phyloP scores from a whole-genome alignment of 2,113 vertebrate species.

The Spilogale gracilis region DNA sequence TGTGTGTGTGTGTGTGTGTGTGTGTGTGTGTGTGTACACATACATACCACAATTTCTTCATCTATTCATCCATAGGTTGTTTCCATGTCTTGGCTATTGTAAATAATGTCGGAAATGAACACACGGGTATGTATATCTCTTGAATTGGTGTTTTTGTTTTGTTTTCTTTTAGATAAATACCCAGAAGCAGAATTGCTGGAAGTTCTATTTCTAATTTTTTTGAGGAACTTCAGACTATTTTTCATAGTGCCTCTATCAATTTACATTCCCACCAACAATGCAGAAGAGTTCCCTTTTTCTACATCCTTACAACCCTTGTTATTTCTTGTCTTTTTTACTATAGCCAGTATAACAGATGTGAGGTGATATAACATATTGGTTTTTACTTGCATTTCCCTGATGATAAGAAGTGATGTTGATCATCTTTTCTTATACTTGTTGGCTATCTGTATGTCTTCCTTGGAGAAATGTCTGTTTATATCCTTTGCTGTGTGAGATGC shows the following conservation, averaged over 20 bases:
- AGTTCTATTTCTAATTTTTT: constrained; percentile 3
- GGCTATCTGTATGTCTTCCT: background rate
- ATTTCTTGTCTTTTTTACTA: background rate
- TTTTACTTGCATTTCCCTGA: background rate
- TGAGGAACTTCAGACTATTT: background rate
- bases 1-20: no score
- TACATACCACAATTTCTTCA: background rate
- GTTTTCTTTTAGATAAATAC: background rate
- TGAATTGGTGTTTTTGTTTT: background rate
- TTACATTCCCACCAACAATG: background rate
- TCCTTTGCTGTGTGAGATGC: background rate
- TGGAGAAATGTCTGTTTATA: background rate
- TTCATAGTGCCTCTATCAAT: background rate
- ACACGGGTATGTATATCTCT: background rate
- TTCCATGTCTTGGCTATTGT: background rate
- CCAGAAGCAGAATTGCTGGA: background rate
- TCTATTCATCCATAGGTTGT: background rate
- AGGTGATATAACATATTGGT: background rate
- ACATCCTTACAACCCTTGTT: background rate
- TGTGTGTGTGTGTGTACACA: background rate
- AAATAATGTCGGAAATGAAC: background rate
- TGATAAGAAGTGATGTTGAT: background rate
- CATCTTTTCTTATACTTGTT: background rate
- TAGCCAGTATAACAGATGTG: background rate
- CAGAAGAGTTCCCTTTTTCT: background rate